Percentiles rank a stretch among this genome's conserved stretches.
phyloP scores from a whole-genome alignment of 2,888 invertebrate genomes.

The Ennomos quercinarius region DNA sequence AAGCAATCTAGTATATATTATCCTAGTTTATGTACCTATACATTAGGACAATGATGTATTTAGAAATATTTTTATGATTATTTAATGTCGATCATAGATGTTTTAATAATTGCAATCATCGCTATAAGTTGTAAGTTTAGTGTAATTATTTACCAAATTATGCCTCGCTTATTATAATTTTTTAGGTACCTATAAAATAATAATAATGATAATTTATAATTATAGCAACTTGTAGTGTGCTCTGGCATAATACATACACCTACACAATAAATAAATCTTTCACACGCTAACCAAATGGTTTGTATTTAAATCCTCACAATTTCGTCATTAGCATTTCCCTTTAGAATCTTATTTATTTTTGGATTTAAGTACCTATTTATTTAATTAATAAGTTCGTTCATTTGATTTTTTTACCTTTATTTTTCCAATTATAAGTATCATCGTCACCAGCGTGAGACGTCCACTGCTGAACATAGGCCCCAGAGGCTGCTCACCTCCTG shows the following conservation, averaged over 20 bases:
- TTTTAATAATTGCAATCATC: slow-evolving; percentile 13
- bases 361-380: too few relatives aligned
- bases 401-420: too few relatives aligned
- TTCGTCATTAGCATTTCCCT: background rate
- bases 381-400: too few relatives aligned
- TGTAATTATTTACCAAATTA: slow-evolving; percentile 81
- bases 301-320: slow-evolving; percentile 39
- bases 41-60: slow-evolving; percentile 57
- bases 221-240: slow-evolving; percentile 63
- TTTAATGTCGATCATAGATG: slow-evolving; percentile 6
- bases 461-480: too few relatives aligned
- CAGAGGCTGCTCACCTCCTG: too few relatives aligned
- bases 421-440: too few relatives aligned
- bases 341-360: too few relatives aligned
- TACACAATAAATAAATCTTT: slow-evolving; percentile 65
- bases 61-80: slow-evolving; percentile 29
- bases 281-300: slow-evolving; percentile 61
- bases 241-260: slow-evolving; percentile 72
- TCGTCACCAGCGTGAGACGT: too few relatives aligned
- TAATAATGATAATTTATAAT: slow-evolving; percentile 45
- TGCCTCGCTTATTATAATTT: slow-evolving; percentile 83
- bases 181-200: slow-evolving; percentile 68
- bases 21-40: slow-evolving; percentile 56
- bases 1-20: slow-evolving; percentile 61
- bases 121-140: slow-evolving; percentile 59